Conservation (phyloP, 2,113 vertebrate genomes). For the Pholis gunnellus region DNA sequence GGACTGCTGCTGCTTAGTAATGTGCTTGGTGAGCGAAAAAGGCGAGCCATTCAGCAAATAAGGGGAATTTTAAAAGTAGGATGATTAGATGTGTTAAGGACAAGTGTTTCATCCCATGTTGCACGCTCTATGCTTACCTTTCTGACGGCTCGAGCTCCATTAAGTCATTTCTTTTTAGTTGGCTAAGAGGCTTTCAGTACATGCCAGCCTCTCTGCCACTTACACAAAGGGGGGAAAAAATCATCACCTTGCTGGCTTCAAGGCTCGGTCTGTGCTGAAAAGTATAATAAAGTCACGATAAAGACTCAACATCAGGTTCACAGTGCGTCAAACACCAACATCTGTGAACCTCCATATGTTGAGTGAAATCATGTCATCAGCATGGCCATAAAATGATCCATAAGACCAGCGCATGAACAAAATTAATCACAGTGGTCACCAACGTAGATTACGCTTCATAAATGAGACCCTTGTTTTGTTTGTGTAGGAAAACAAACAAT, state of each 20-base stretch:
- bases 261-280: conserved; percentile 43
- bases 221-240: conserved; percentile 39
- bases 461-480: neutral
- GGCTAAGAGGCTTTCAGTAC: conserved; percentile 84
- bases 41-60: conserved; percentile 65
- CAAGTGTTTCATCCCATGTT: conserved; percentile 60
- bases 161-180: conserved; percentile 83
- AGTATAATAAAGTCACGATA: conserved; percentile 59
- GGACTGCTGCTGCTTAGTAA: conserved; percentile 51
- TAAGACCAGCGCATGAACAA: neutral
- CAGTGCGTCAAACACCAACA: conserved; percentile 11
- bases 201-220: conserved; percentile 71
- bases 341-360: neutral
- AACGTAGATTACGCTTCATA: neutral
- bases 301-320: conserved; percentile 43
- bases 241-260: conserved; percentile 43
- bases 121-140: conserved; percentile 67
- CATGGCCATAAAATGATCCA: neutral
- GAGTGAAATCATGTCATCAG: conserved; percentile 13
- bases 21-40: conserved; percentile 63
- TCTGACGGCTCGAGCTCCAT: conserved; percentile 77
- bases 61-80: conserved; percentile 63
- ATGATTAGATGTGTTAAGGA: conserved; percentile 57
- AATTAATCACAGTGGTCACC: neutral
- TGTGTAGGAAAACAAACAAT: neutral